Base-by-base conservation (phyloP, 2,888 invertebrate species). In the Aelia acuminata region DNA sequence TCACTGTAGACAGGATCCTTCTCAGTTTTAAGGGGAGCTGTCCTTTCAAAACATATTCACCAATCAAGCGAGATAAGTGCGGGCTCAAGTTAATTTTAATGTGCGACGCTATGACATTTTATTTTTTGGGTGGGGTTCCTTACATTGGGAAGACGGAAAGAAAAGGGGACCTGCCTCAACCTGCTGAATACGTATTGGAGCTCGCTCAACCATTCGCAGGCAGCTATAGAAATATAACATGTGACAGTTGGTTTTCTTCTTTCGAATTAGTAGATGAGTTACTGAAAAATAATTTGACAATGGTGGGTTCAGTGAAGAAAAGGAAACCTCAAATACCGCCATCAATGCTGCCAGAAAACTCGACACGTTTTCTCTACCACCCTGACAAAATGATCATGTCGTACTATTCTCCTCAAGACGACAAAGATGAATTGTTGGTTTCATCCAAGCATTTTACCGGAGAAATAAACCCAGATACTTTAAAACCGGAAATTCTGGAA, bases 361-460 rank as follows among this genome's bases (percentile, higher is more conserved):
- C 87, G 1, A 20, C 49, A n/a, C 35, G 35, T 31, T 89, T 89
- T 43, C 31, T 88, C 20, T 89, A 90, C 89, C 90, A 91, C 85
- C 89, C 91, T 50, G 89, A 91, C 39, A 87, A 85, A 35, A 91
- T 91, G 49, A 89, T 91, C 48, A 90, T 91, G 11, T 91, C 91
- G 8, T 91, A 91, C 89, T 89, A n/a, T n/a, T n/a, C 89, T n/a
- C 90, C 91, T n/a, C 90, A 91, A 89, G 89, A 89, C 85, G 91
- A 91, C 49, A 90, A 89, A 88, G 43, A 87, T 84, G 91, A 91
- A 39, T 88, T 91, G 84, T 88, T 91, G 43, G 50, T 91, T 26
- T 91, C 91, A 85, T 90, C 91, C 11, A 90, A 91, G 91, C 91
- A 91, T 84, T 88, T 90, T 86, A 84, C 91, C 50, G 88, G 91